phyloP scores from a whole-genome alignment of 2,888 invertebrate genomes.

The Notodonta ziczac region DNA sequence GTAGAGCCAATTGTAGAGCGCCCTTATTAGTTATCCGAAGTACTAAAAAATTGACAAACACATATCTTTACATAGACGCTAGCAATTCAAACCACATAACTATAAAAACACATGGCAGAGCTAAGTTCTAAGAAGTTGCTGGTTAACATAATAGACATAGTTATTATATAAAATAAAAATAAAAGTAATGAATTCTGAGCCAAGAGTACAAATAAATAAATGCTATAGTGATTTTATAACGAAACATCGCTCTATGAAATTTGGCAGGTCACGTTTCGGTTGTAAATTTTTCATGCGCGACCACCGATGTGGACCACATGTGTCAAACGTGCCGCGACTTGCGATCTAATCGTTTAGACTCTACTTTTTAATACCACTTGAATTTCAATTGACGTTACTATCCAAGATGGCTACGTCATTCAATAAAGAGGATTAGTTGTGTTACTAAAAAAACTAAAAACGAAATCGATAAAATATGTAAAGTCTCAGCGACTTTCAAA shows the following conservation, averaged over 20 bases:
- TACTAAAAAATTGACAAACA: no score
- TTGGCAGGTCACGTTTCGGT: constrained; percentile 1
- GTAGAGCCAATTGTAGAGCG: no score
- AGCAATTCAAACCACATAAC: no score
- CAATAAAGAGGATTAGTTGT: no score
- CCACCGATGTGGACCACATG: constrained; percentile 7
- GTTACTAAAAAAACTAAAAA: no score
- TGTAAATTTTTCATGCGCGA: constrained; percentile 7
- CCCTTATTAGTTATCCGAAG: no score
- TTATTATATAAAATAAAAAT: not conserved
- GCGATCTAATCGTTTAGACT: not conserved
- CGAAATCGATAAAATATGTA: no score
- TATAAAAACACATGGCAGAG: no score
- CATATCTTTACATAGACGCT: no score
- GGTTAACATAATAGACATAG: no score
- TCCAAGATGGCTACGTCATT: not conserved
- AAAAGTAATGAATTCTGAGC: not conserved
- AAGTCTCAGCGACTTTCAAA: no score
- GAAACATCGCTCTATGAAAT: constrained; percentile 2
- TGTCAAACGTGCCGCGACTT: not conserved
- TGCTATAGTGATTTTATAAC: not conserved
- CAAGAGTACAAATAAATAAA: not conserved
- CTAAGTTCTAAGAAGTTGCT: no score
- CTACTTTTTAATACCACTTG: not conserved
- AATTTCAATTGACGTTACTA: not conserved